A percentile compares a stretch with the other conserved stretches of the same genome.
Conservation (phyloP, 2,797 vertebrate species). For the Mustela erminea region DNA sequence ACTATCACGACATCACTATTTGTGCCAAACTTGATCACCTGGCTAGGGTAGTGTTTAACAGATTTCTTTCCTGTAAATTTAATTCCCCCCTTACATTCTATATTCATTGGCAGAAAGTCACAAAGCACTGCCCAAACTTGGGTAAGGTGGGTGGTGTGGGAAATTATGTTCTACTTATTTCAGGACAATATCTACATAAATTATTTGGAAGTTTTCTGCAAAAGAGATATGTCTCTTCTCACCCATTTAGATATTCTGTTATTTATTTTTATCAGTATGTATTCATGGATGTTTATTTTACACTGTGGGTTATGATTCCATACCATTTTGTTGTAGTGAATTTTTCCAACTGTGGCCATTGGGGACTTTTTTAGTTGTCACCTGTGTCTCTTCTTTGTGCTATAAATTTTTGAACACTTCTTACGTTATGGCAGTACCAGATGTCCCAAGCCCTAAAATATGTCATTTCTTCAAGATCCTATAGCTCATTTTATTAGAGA, state of each 20-base stretch:
- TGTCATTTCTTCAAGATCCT: neutral
- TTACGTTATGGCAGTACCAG: neutral
- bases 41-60: neutral
- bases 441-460: neutral
- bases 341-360: neutral
- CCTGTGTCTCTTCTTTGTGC: neutral
- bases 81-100: neutral
- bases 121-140: neutral
- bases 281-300: neutral
- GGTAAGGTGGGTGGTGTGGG: too few species aligned
- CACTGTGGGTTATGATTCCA: neutral
- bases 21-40: neutral
- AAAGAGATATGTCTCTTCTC: neutral
- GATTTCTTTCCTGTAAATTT: neutral
- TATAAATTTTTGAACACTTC: neutral
- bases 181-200: neutral
- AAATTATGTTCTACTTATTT: neutral
- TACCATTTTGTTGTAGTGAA: neutral
- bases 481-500: neutral
- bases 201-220: neutral
- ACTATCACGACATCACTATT: neutral
- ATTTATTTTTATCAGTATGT: neutral
- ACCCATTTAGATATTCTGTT: neutral
- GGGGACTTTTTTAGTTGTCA: neutral
- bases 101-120: neutral